phyloP scores from a whole-genome alignment of 2,888 invertebrate species.

The Neoaliturus tenellus region DNA sequence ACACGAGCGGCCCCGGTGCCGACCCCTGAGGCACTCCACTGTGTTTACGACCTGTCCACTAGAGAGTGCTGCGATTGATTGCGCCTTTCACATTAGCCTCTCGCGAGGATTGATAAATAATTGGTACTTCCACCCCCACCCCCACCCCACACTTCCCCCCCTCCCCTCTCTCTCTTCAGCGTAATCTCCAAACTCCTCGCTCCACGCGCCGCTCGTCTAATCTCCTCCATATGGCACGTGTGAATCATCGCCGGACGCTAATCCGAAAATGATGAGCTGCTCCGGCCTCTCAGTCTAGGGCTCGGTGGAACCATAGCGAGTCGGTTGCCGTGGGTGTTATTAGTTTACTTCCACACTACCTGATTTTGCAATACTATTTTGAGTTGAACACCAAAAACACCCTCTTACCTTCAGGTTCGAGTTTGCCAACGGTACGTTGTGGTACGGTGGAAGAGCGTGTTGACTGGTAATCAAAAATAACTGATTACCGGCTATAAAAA shows the following conservation, averaged over 20 bases:
- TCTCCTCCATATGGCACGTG: constrained; percentile 21
- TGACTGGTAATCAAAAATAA: too few species aligned
- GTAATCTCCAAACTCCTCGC: constrained; percentile 1
- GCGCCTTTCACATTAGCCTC: constrained; percentile 15
- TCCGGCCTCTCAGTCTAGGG: too few species aligned
- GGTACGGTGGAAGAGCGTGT: too few species aligned
- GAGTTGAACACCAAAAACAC: too few species aligned
- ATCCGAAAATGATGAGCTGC: neutral
- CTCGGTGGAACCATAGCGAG: too few species aligned
- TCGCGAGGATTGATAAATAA: constrained; percentile 16
- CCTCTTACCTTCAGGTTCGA: too few species aligned
- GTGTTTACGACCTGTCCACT: constrained; percentile 25
- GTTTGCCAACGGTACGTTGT: too few species aligned
- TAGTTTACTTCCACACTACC: too few species aligned
- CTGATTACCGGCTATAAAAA: too few species aligned
- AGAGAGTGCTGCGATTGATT: constrained; percentile 4
- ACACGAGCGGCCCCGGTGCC: neutral
- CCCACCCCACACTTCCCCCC: neutral
- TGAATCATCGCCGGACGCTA: neutral
- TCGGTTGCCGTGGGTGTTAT: too few species aligned
- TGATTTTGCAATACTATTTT: too few species aligned
- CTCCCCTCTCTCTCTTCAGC: neutral
- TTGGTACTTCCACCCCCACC: neutral
- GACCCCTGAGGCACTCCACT: constrained; percentile 6
- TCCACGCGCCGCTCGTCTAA: neutral